phyloP scores from a whole-genome alignment of 2,113 vertebrate species.

The Rattus rattus region DNA sequence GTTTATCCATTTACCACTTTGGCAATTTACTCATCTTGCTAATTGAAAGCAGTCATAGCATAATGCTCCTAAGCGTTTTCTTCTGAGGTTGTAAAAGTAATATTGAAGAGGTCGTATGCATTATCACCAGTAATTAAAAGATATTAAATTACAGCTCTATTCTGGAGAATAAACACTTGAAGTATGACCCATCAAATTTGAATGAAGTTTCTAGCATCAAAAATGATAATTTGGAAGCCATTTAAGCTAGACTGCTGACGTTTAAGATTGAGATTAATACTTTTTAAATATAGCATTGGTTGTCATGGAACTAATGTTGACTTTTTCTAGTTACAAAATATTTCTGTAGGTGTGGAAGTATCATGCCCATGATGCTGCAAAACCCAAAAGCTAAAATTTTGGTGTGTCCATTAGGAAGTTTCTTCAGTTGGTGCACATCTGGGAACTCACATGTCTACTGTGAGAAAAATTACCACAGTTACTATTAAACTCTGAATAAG shows the following conservation, averaged over 20 bases:
- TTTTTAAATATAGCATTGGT: not conserved
- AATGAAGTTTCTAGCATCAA: conserved; percentile 5
- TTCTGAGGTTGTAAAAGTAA: not conserved
- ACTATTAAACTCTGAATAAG: not conserved
- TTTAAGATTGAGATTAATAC: not conserved
- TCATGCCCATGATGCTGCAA: not conserved
- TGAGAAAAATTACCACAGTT: not conserved
- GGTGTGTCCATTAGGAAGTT: not conserved
- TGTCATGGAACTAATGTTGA: not conserved
- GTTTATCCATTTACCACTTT: not conserved
- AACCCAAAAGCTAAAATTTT: not conserved
- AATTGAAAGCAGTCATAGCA: not conserved
- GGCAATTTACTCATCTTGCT: not conserved
- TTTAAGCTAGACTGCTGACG: not conserved
- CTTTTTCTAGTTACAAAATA: not conserved
- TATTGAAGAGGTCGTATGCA: not conserved
- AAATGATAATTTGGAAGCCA: not conserved
- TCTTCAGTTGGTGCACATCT: not conserved
- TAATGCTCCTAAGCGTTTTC: not conserved
- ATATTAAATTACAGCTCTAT: not conserved
- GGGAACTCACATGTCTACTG: not conserved
- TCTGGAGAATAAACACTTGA: not conserved
- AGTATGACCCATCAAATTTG: not conserved
- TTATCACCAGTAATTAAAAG: not conserved
- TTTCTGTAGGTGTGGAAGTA: conserved; percentile 29